These are phyloP conservation scores for Drosophila parabipectinata DNA, from an alignment of 1,140 invertebrate genomes.

Conservation along the genomic window DNA sequence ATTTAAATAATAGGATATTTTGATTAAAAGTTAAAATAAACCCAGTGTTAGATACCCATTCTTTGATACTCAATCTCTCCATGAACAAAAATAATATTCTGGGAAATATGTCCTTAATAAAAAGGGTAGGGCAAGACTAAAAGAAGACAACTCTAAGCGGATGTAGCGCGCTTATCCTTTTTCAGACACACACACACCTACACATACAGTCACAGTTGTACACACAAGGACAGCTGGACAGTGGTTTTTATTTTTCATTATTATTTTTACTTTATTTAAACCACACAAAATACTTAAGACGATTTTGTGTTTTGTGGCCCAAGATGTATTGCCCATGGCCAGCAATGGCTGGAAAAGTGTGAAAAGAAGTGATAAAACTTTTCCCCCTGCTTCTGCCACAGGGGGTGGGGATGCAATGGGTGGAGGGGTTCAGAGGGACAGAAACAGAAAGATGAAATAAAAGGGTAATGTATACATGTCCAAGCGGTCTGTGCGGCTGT, in stretches of 20 bases:
- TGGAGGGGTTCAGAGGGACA: not conserved
- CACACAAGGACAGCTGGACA: slow-evolving; percentile 44
- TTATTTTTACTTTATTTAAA: slow-evolving; percentile 83
- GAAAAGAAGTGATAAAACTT: slow-evolving; percentile 70
- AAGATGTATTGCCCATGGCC: slow-evolving; percentile 80
- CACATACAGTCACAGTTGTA: slow-evolving; percentile 3
- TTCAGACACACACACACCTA: slow-evolving; percentile 50
- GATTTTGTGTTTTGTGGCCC: slow-evolving; percentile 81
- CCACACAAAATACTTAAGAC: slow-evolving; percentile 82
- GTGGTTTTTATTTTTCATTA: slow-evolving; percentile 75
- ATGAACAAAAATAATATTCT: not conserved
- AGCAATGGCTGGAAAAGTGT: slow-evolving; percentile 58
- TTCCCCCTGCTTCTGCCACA: slow-evolving; percentile 10
- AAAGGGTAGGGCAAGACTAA: slow-evolving; percentile 25
- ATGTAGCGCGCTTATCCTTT: slow-evolving; percentile 76
- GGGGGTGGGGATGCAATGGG: not conserved
- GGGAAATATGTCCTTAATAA: not conserved
- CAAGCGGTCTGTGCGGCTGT: slow-evolving; percentile 44
- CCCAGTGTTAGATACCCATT: not conserved
- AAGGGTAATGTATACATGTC: slow-evolving; percentile 64
- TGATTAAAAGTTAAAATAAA: no score
- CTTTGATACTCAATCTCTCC: not conserved
- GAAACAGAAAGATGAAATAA: slow-evolving; percentile 6
- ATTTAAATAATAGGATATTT: no score
- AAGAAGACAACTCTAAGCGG: slow-evolving; percentile 69